Evolutionary conservation across 1,140 invertebrate species (phyloP), one percentile per base, ranked within the genome.

Genomic region (Pseudomyrmex pallidus): DNA sequence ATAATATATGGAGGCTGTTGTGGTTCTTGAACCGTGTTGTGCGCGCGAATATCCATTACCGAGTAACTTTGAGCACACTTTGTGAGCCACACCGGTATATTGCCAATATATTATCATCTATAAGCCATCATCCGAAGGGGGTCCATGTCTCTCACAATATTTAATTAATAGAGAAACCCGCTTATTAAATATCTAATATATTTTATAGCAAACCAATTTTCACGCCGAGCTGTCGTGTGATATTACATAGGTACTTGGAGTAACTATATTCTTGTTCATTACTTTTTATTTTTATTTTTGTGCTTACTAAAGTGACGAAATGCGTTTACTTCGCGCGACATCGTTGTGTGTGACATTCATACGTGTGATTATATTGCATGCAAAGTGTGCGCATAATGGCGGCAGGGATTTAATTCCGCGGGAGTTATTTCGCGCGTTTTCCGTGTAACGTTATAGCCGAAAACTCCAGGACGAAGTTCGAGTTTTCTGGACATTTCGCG

Each of bases 351-450:
- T 20, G 50, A 70, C 20, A 54, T 57, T 78, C 57, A 48, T 25
- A 25, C 12, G 15, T 15, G 20, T 17, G 54, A 80, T 80, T 44
- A 44, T 59, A 46, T 35, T 13, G 22, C 15, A 57, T 48, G 54
- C 54, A 72, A 80, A 70, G 8, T 10, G 76, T 17, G 44, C 76
- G 68, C 56, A 59, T 80, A 80, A 80, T 72, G 54, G 66, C 22
- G 76, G 46, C 76, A 35, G 66, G 59, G 54, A 80, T 80, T 80
- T 80, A 80, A 80, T 80, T 80, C 54, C 66, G 66, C 68, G 22
- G n/a, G 44, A 80, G 66, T 80, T 78, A 66, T 78, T 68, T 80
- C 76, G 44, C 66, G 66, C 76, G 76, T 80, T 80, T 72, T 50
- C 76, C 67, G 52, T 72, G 54, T 59, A 80, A 80, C 76, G 67